A percentile compares a stretch with the other conserved stretches of the same genome.
Evolutionary conservation across 2,113 vertebrate species (phyloP).

Genomic region (Paratilapia polleni): DNA sequence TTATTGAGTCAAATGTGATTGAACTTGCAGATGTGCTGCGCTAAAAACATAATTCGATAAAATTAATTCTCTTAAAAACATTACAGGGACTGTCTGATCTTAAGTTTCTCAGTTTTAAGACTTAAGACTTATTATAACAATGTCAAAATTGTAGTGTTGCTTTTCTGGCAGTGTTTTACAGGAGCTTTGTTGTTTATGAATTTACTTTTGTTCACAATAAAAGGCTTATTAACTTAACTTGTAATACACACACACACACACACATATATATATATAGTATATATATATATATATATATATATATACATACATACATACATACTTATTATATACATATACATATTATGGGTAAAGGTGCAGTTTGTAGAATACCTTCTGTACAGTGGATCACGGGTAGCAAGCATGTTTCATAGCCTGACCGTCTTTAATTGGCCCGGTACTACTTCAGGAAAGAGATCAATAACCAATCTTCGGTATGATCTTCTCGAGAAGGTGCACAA

Average conservation of each 20-base stretch:
- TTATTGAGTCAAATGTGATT: constrained; percentile 7
- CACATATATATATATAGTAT: no score
- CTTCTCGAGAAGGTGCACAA: neutral
- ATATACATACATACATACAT: no score
- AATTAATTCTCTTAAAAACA: neutral
- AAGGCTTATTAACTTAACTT: neutral
- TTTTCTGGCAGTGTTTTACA: neutral
- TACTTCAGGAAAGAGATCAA: no score
- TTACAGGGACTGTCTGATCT: neutral
- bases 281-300: no score
- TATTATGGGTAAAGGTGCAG: no score
- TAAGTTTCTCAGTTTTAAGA: neutral
- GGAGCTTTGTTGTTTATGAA: neutral
- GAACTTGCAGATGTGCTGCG: constrained; percentile 9
- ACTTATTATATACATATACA: no score
- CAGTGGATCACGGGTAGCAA: no score
- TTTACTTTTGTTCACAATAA: neutral
- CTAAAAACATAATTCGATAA: neutral
- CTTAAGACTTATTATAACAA: neutral
- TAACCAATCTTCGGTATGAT: neutral
- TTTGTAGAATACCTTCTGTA: no score
- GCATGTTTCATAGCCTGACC: no score
- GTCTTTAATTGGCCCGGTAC: no score
- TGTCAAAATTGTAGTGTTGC: neutral
- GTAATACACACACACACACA: no score